Conservation (phyloP, 2,113 vertebrate species). For the Okapia johnstoni region DNA sequence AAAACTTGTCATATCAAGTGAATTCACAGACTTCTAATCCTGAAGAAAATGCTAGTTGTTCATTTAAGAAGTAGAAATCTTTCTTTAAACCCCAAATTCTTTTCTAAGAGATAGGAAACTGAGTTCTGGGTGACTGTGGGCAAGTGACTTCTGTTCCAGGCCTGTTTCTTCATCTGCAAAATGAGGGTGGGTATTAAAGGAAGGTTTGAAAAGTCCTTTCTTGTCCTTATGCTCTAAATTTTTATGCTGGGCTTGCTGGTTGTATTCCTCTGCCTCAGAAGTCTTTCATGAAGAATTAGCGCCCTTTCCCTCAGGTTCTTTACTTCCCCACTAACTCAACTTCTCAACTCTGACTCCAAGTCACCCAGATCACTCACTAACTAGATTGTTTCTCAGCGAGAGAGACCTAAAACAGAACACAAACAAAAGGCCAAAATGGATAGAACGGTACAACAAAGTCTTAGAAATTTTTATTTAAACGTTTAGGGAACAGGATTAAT, state of each 20-base stretch:
- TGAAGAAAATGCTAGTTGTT: constrained; percentile 42
- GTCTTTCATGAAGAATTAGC: not conserved
- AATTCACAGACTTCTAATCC: constrained; percentile 55
- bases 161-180: constrained; percentile 53
- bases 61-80: constrained; percentile 19
- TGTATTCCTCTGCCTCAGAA: constrained; percentile 16
- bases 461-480: constrained; percentile 19
- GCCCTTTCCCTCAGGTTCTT: not conserved
- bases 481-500: not conserved
- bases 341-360: constrained; percentile 29
- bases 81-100: not conserved
- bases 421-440: not conserved
- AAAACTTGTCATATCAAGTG: constrained; percentile 60
- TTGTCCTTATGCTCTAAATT: not conserved
- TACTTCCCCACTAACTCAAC: not conserved
- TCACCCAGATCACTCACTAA: constrained; percentile 5
- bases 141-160: not conserved
- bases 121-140: not conserved
- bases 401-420: not conserved
- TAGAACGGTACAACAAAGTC: not conserved
- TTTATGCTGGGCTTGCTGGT: not conserved
- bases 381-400: constrained; percentile 13
- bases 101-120: constrained; percentile 26
- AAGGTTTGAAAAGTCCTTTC: constrained; percentile 2
- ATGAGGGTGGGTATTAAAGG: not conserved